Conservation (phyloP, 2,888 invertebrate species). For the Hyposoter didymator region DNA sequence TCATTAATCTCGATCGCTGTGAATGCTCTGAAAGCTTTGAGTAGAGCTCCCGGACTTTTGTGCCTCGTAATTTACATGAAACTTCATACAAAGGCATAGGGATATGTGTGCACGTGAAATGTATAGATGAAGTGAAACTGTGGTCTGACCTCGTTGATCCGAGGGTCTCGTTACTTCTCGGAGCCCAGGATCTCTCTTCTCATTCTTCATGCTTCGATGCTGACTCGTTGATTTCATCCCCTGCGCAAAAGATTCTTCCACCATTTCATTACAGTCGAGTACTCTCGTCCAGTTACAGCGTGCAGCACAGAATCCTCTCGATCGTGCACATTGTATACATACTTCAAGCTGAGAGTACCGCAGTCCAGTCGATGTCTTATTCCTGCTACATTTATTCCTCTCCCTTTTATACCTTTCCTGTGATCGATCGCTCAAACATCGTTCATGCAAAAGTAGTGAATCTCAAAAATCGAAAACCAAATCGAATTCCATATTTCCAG, state of each 20-base stretch:
- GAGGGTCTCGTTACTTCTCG: constrained; percentile 51
- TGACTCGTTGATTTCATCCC: constrained; percentile 38
- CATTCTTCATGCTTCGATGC: constrained; percentile 51
- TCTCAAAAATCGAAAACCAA: constrained; percentile 55
- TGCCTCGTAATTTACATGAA: constrained; percentile 15
- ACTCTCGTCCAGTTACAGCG: constrained; percentile 23
- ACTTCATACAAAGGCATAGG: constrained; percentile 4
- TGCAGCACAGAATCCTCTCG: constrained; percentile 12
- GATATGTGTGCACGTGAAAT: neutral
- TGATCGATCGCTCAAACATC: constrained; percentile 31
- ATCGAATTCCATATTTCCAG: too few species aligned
- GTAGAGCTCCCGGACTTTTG: constrained; percentile 12
- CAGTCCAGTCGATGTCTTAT: constrained; percentile 44
- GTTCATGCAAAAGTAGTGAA: constrained; percentile 31
- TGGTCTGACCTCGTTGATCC: constrained; percentile 48
- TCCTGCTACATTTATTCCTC: constrained; percentile 4
- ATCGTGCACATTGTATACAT: constrained; percentile 40
- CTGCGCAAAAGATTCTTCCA: neutral
- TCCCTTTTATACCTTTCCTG: neutral
- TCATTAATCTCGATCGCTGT: constrained; percentile 44
- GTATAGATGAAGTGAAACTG: constrained; percentile 32
- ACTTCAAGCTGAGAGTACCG: constrained; percentile 40
- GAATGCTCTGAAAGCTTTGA: constrained; percentile 32
- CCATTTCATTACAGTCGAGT: constrained; percentile 53
- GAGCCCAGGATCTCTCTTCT: neutral